These are phyloP conservation scores for Caenorhabditis wallacei DNA, from an alignment of 2,888 invertebrate genomes.

Conservation along the genomic window DNA sequence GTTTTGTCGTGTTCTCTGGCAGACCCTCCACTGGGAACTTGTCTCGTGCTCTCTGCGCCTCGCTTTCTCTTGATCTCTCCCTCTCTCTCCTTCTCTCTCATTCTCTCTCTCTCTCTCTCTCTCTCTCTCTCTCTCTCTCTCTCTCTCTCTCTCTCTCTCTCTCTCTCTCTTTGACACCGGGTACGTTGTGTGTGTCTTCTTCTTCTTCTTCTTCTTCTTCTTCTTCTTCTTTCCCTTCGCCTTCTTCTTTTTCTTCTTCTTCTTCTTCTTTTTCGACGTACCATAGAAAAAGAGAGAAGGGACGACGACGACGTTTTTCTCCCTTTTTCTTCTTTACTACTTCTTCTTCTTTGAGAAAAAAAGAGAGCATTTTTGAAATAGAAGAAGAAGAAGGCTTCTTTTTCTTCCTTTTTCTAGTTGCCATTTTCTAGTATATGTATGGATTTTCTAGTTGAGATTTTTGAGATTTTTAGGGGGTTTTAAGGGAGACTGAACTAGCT, in stretches of 20 bases:
- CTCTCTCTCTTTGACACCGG: neutral
- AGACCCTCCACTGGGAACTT: neutral
- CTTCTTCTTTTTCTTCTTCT: constrained; percentile 18
- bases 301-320: constrained; percentile 9
- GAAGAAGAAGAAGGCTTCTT: constrained; percentile 17
- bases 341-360: constrained; percentile 12
- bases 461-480: too few species aligned
- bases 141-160: constrained; percentile 15
- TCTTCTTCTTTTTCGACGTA: constrained; percentile 12
- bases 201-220: constrained; percentile 20
- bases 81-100: constrained; percentile 9
- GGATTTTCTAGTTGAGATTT: neutral
- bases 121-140: constrained; percentile 23
- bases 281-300: neutral
- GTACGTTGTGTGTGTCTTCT: constrained; percentile 31
- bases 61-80: constrained; percentile 4
- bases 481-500: too few species aligned
- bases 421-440: neutral
- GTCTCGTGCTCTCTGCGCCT: neutral
- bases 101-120: constrained; percentile 15
- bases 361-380: too few species aligned
- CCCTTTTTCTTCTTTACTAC: neutral
- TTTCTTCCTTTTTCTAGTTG: constrained; percentile 1
- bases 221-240: too few species aligned
- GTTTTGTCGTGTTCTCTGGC: constrained; percentile 4